Conservation (phyloP, 2,797 vertebrate genomes). For the Pelobates cultripes region DNA sequence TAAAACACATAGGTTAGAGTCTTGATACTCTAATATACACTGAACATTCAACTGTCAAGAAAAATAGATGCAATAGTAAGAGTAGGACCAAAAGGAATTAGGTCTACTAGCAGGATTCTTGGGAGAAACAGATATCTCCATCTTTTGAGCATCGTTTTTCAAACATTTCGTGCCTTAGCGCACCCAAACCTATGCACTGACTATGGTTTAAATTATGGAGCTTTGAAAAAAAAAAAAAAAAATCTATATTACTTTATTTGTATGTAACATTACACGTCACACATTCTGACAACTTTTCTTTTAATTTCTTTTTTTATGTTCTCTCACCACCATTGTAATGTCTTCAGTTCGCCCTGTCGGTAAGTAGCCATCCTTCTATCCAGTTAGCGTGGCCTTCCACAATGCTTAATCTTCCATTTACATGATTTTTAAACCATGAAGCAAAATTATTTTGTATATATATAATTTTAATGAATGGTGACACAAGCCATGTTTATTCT, state of each 20-base stretch:
- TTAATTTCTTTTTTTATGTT: slow-evolving; percentile 81
- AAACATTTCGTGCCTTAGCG: neutral
- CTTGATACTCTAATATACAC: no score
- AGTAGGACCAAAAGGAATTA: no score
- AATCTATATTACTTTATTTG: slow-evolving; percentile 58
- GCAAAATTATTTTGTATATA: neutral
- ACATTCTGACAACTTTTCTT: slow-evolving; percentile 93
- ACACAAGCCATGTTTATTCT: no score
- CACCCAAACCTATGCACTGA: neutral
- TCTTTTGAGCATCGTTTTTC: no score
- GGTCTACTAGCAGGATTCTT: no score
- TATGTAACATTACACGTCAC: slow-evolving; percentile 84
- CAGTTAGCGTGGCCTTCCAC: slow-evolving; percentile 84
- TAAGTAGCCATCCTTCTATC: slow-evolving; percentile 97
- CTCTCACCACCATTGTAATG: slow-evolving; percentile 96
- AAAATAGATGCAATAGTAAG: no score
- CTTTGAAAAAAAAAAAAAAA: neutral
- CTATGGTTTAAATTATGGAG: neutral
- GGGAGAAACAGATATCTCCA: no score
- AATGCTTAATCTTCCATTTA: slow-evolving; percentile 74
- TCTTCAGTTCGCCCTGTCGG: slow-evolving; percentile 97
- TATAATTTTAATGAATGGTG: no score
- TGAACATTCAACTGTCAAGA: no score
- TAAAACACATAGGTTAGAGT: no score
- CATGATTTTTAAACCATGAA: slow-evolving; percentile 53